phyloP scores from a whole-genome alignment of 2,888 invertebrate genomes.

The Parascotia fuliginaria region DNA sequence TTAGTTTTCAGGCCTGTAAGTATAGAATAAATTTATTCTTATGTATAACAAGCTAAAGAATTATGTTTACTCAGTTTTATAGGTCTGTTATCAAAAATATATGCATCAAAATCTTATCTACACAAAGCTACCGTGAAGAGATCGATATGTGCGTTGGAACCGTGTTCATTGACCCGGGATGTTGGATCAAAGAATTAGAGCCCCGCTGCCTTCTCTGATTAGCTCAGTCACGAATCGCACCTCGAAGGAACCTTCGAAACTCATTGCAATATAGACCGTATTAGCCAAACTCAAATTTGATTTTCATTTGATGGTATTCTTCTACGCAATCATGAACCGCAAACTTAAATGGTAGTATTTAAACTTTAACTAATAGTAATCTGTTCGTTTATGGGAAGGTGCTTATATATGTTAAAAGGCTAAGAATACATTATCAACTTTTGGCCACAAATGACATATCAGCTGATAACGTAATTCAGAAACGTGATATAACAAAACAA shows the following conservation, averaged over 20 bases:
- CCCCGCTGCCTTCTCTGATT: slow-evolving; percentile 66
- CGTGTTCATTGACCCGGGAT: slow-evolving; percentile 75
- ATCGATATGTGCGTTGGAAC: slow-evolving; percentile 36
- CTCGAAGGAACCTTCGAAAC: slow-evolving; percentile 50
- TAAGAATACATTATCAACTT: too few species aligned
- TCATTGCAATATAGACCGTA: slow-evolving; percentile 19
- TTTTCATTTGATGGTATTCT: neutral
- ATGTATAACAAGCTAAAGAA: too few species aligned
- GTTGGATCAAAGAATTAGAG: slow-evolving; percentile 78
- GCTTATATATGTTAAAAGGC: too few species aligned
- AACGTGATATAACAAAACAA: too few species aligned
- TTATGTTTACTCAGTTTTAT: too few species aligned
- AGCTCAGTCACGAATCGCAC: slow-evolving; percentile 70
- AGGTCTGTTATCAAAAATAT: too few species aligned
- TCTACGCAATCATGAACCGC: slow-evolving; percentile 22
- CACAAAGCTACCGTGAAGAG: slow-evolving; percentile 33
- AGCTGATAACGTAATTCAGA: too few species aligned
- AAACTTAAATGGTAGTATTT: slow-evolving; percentile 33
- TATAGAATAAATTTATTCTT: too few species aligned
- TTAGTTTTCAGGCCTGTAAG: too few species aligned
- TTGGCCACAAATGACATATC: too few species aligned
- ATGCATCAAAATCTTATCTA: slow-evolving; percentile 34
- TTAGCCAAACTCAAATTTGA: neutral
- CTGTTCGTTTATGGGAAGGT: too few species aligned
- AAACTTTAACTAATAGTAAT: slow-evolving; percentile 7